Conservation (phyloP, 2,888 invertebrate species). For the Hoplodrina blanda region DNA sequence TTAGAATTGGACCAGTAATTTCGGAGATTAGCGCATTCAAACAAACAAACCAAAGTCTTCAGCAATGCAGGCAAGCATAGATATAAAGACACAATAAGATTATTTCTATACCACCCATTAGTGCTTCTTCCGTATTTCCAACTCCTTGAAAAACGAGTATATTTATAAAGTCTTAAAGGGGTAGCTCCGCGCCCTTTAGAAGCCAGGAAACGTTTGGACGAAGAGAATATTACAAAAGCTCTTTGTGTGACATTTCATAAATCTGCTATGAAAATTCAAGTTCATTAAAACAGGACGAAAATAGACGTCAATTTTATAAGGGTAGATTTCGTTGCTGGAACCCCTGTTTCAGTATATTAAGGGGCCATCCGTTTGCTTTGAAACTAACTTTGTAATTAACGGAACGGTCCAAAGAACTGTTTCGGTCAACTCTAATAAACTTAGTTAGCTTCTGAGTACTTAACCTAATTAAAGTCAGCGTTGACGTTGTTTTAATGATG, state of each 20-base stretch:
- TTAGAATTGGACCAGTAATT: too few species aligned
- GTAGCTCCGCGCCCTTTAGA: background rate
- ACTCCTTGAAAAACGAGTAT: too few species aligned
- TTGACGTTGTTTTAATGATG: constrained; percentile 19
- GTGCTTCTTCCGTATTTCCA: too few species aligned
- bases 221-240: constrained; percentile 13
- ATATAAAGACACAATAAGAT: too few species aligned
- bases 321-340: constrained; percentile 26
- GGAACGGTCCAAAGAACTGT: constrained; percentile 39
- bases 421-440: constrained; percentile 45
- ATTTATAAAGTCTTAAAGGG: background rate
- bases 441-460: constrained; percentile 39
- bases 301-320: constrained; percentile 34
- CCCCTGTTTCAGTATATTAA: constrained; percentile 36
- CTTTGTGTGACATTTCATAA: constrained; percentile 39
- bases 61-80: too few species aligned
- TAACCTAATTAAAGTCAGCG: constrained; percentile 34
- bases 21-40: too few species aligned
- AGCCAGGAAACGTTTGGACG: background rate
- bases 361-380: constrained; percentile 38
- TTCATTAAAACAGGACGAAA: constrained; percentile 35
- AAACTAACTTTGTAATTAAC: constrained; percentile 59
- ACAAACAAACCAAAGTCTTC: too few species aligned
- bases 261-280: constrained; percentile 36
- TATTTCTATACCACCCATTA: too few species aligned